Evolutionary conservation across 2,797 vertebrate species (phyloP).

Genomic region (Discoglossus pictus): DNA sequence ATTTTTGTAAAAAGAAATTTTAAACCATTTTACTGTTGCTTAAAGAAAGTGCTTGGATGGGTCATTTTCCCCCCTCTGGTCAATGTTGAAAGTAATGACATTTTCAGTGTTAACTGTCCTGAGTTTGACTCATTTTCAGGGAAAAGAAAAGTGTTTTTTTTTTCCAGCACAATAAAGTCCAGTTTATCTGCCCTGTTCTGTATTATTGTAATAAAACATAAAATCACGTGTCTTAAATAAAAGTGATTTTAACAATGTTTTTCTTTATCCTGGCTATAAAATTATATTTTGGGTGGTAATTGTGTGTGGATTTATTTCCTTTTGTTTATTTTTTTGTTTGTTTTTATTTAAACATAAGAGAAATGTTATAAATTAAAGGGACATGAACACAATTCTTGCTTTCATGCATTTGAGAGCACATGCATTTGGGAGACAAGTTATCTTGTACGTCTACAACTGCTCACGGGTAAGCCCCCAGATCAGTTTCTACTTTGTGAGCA

Average conservation of each 20-base stretch:
- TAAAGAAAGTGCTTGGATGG: conserved; percentile 77
- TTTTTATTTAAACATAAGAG: no score
- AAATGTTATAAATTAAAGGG: no score
- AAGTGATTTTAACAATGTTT: conserved; percentile 50
- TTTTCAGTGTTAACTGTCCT: conserved; percentile 81
- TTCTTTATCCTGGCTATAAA: conserved; percentile 1
- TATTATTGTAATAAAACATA: conserved; percentile 51
- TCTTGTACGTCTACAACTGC: no score
- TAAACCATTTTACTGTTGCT: conserved; percentile 64
- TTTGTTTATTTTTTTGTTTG: no score
- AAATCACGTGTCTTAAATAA: conserved; percentile 53
- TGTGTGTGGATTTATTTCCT: no score
- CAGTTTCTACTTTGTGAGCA: no score
- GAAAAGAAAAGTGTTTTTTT: conserved; percentile 58
- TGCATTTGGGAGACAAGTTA: no score
- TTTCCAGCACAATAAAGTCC: conserved; percentile 47
- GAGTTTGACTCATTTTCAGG: conserved; percentile 69
- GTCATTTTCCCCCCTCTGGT: conserved; percentile 71
- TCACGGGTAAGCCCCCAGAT: no score
- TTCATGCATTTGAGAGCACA: no score
- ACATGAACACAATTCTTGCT: no score
- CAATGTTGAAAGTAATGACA: conserved; percentile 75
- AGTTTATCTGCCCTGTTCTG: conserved; percentile 49
- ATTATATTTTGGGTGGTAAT: no score
- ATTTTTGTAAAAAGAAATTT: conserved; percentile 78